Evolutionary conservation across 2,888 invertebrate genomes (phyloP).

Genomic region (Notodonta dromedarius): DNA sequence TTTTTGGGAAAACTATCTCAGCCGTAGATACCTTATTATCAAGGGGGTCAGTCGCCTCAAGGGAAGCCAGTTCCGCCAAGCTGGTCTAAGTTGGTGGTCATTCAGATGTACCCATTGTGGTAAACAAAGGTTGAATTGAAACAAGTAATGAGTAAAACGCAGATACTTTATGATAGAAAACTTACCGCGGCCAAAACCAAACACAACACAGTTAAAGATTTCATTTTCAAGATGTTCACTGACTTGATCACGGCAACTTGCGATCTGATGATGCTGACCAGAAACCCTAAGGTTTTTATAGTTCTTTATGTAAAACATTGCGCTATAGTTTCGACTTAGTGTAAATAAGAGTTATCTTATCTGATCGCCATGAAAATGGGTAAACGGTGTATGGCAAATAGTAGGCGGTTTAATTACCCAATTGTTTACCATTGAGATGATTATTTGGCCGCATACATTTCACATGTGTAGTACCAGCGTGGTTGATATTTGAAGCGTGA

Average conservation of each 20-base stretch:
- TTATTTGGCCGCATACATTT: background rate
- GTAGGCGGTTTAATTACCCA: constrained; percentile 18
- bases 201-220: constrained; percentile 36
- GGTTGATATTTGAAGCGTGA: background rate
- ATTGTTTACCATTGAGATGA: constrained; percentile 16
- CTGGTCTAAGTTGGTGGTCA: no score
- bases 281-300: constrained; percentile 62
- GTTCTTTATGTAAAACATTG: constrained; percentile 45
- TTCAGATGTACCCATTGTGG: no score
- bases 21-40: no score
- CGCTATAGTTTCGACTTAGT: constrained; percentile 33
- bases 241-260: constrained; percentile 6
- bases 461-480: no score
- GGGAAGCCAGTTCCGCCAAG: no score
- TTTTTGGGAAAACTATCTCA: no score
- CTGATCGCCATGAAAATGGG: constrained; percentile 20
- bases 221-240: constrained; percentile 47
- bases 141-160: no score
- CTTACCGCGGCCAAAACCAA: constrained; percentile 53
- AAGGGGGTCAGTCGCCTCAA: no score
- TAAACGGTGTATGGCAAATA: constrained; percentile 32
- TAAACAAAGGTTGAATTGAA: no score
- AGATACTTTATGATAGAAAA: background rate
- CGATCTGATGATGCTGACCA: constrained; percentile 23
- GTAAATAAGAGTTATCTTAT: constrained; percentile 59